Base-by-base conservation (phyloP, 2,113 vertebrate genomes). In the Pogona vitticeps region DNA sequence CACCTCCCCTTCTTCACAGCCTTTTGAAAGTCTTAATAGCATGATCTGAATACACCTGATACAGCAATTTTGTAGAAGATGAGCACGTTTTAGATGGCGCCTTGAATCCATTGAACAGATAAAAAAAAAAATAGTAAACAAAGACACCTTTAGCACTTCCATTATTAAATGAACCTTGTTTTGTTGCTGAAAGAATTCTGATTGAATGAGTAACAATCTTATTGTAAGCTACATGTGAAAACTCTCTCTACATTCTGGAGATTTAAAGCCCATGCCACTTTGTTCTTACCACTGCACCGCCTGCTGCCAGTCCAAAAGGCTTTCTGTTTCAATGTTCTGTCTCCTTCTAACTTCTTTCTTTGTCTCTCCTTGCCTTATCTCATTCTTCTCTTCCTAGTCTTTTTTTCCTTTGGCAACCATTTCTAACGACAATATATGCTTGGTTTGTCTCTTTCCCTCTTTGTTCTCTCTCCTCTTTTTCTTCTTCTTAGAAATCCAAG, bases 401-500 rank as follows among this genome's bases (percentile, higher is more conserved):
- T 46, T 63, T 46, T 14, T 13, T 33, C 58, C 18, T 79, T n/a
- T 38, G 36, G 59, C n/a, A 67, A 67, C 20, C 68, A 33, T 63
- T 65, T 58, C 36, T 72, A 6, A 17, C 42, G 21, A 28, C 1
- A 63, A 52, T 46, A 31, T 33, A 76, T 59, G 26, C 42, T 56
- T 67, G n/a, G 17, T 76, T 59, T 65, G 31, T n/a, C 18, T 58
- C 6, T 58, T 70, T 56, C 33, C 8, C 23, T 9, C 59, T 80
- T 33, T 84, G 40, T 86, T 83, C 78, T 33, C 42, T 40, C 79
- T 76, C 80, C 40, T 59, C 88, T 17, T 52, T 6, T 28, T 81
- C 88, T 87, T 71, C 75, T 31, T 67, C 77, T 86, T 8, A 3
- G 80, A 90, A 72, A 86, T 28, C 52, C 84, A 70, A 52, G 26